Conservation (phyloP, 2,888 invertebrate genomes). For the Eudasyphora cyanicolor region DNA sequence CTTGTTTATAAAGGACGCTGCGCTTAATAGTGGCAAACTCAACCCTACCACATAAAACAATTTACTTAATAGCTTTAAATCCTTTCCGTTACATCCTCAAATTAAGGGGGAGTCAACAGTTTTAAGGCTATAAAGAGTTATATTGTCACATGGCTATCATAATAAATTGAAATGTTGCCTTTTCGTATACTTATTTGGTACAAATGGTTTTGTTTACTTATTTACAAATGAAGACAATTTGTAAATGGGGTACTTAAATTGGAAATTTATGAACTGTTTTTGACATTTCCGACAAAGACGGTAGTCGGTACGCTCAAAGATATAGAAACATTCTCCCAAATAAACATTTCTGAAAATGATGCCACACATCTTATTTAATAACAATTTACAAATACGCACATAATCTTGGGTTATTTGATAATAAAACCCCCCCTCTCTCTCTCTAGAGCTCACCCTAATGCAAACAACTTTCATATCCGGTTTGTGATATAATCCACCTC, state of each 20-base stretch:
- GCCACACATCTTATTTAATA: constrained; percentile 55
- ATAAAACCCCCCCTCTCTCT: constrained; percentile 16
- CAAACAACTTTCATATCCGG: not conserved
- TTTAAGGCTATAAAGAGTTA: not conserved
- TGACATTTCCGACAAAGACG: not conserved
- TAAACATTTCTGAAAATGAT: not conserved
- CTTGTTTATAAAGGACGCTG: too few relatives aligned
- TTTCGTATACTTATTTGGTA: constrained; percentile 17
- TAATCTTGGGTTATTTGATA: constrained; percentile 58
- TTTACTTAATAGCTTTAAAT: not conserved
- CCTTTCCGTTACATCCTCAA: not conserved
- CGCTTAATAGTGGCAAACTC: too few relatives aligned
- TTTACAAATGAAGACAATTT: constrained; percentile 11
- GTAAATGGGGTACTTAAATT: constrained; percentile 57
- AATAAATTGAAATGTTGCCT: not conserved
- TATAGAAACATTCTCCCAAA: not conserved
- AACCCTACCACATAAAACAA: too few relatives aligned
- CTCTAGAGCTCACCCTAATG: not conserved
- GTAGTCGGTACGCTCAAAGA: too few relatives aligned
- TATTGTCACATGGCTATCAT: not conserved
- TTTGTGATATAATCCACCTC: too few relatives aligned
- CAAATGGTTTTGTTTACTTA: constrained; percentile 51
- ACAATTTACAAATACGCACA: constrained; percentile 57
- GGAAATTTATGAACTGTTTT: constrained; percentile 47
- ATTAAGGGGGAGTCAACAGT: not conserved